Conservation (phyloP, 2,888 invertebrate genomes). For the Orgyia antiqua region DNA sequence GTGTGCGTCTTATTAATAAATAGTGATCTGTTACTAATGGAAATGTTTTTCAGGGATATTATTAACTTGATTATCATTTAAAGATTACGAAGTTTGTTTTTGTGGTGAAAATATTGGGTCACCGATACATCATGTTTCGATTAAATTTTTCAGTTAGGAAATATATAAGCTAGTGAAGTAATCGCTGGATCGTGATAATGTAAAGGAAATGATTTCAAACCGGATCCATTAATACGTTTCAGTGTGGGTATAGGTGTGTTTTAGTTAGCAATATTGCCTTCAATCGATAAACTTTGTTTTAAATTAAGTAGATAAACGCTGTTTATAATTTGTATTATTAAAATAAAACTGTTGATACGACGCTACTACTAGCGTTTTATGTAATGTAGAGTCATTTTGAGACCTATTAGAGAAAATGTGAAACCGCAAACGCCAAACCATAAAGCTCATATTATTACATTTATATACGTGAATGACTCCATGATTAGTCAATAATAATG, state of each 20-base stretch:
- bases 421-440: no score
- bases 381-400: no score
- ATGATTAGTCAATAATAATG: no score
- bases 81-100: slow-evolving; percentile 22
- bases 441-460: no score
- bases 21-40: slow-evolving; percentile 27
- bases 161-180: slow-evolving; percentile 18
- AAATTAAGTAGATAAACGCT: slow-evolving; percentile 19
- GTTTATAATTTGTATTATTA: no score
- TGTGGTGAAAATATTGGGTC: slow-evolving; percentile 27
- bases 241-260: slow-evolving; percentile 5
- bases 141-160: slow-evolving; percentile 18
- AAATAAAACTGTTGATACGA: not conserved
- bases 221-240: slow-evolving; percentile 20
- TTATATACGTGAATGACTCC: no score
- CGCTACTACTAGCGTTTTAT: not conserved
- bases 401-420: no score
- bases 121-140: slow-evolving; percentile 22
- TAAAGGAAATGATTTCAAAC: slow-evolving; percentile 32
- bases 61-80: slow-evolving; percentile 30
- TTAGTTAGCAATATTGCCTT: slow-evolving; percentile 6
- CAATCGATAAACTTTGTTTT: slow-evolving; percentile 39
- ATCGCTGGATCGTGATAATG: slow-evolving; percentile 25
- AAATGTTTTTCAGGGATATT: slow-evolving; percentile 43
- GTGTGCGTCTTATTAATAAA: slow-evolving; percentile 31